Conservation (phyloP, 2,888 invertebrate genomes). For the Ennomos erosarius region DNA sequence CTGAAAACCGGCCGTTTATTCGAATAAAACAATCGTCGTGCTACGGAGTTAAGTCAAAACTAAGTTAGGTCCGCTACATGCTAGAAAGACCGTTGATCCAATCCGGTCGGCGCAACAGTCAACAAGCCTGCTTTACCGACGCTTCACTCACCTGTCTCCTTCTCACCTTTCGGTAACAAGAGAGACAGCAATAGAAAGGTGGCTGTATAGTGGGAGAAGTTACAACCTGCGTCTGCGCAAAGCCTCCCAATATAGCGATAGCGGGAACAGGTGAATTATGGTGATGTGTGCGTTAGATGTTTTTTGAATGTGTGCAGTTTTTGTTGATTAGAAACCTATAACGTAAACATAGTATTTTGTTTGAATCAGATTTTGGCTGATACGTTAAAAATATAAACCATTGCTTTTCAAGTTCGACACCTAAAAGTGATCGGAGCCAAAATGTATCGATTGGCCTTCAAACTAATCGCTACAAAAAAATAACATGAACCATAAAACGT, state of each 20-base stretch:
- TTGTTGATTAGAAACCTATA: conserved; percentile 71
- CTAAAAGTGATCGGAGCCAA: conserved; percentile 6
- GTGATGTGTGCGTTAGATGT: conserved; percentile 65
- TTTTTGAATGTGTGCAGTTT: conserved; percentile 62
- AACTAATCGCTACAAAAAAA: conserved; percentile 1
- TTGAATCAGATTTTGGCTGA: conserved; percentile 51
- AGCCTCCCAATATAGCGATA: conserved; percentile 75
- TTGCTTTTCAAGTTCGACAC: conserved; percentile 15
- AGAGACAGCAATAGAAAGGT: conserved; percentile 57
- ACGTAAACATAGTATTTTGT: conserved; percentile 78
- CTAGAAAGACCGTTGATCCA: conserved; percentile 84
- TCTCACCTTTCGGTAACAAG: conserved; percentile 47
- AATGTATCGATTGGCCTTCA: conserved; percentile 10
- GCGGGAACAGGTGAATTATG: conserved; percentile 77
- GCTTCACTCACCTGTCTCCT: conserved; percentile 53
- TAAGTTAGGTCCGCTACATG: conserved; percentile 78
- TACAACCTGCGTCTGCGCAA: conserved; percentile 78
- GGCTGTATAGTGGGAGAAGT: conserved; percentile 68
- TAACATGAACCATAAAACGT: not conserved
- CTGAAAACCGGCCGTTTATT: conserved; percentile 65
- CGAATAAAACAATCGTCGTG: conserved; percentile 69
- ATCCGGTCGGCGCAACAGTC: conserved; percentile 78
- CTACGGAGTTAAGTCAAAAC: conserved; percentile 78
- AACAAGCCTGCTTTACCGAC: conserved; percentile 73
- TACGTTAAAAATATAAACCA: conserved; percentile 15